Conservation (phyloP, 2,888 invertebrate genomes). For the Sminthurinus aureus region DNA sequence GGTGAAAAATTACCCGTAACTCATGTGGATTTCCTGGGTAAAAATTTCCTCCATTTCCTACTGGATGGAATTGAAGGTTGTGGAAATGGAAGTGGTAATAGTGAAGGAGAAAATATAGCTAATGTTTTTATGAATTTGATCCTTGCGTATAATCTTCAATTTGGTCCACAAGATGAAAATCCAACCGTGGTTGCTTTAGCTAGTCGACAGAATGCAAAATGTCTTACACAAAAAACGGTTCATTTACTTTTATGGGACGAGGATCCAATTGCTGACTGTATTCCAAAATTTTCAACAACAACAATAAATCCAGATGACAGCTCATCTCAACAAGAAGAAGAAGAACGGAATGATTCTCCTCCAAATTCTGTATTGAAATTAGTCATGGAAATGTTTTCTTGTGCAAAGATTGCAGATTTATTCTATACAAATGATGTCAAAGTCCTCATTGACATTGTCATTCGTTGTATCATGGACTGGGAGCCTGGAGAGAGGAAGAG, state of each 20-base stretch:
- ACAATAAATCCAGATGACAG: conserved; percentile 62
- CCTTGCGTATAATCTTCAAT: conserved; percentile 90
- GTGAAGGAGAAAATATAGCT: conserved; percentile 66
- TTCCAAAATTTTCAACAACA: too few relatives aligned
- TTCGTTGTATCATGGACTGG: conserved; percentile 87
- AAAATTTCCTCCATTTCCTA: conserved; percentile 80
- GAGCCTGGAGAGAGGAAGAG: conserved; percentile 87
- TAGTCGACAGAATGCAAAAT: conserved; percentile 77
- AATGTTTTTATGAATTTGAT: conserved; percentile 85
- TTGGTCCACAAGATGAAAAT: conserved; percentile 70
- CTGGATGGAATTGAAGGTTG: conserved; percentile 79
- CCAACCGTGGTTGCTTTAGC: conserved; percentile 76
- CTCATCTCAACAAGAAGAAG: conserved; percentile 58
- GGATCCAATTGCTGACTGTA: conserved; percentile 3
- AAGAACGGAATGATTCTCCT: neutral
- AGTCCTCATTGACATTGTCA: conserved; percentile 91
- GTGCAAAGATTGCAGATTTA: conserved; percentile 79
- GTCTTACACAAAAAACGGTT: conserved; percentile 88
- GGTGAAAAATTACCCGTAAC: conserved; percentile 88
- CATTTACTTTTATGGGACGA: conserved; percentile 83
- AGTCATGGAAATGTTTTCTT: conserved; percentile 84
- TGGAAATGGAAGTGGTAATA: neutral
- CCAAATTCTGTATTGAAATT: conserved; percentile 88
- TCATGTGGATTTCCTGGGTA: conserved; percentile 81
- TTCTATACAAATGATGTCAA: conserved; percentile 96